Evolutionary conservation across 2,888 invertebrate species (phyloP), one percentile per base, ranked within the genome.

Genomic region (Eilema griseolum): DNA sequence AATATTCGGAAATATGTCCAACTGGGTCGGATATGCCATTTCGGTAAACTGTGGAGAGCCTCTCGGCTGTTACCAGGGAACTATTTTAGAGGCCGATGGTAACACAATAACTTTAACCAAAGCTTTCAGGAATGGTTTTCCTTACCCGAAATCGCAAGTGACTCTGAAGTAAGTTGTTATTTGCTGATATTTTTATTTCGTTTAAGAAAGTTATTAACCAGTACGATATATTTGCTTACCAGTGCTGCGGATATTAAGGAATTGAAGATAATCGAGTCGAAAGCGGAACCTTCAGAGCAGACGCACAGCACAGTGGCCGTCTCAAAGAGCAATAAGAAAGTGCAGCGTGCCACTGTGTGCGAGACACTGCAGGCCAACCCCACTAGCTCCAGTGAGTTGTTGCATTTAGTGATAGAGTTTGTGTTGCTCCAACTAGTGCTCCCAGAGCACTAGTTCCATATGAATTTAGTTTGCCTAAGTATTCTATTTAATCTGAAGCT

Each of bases 111-210:
- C 97, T 2, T 96, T 99, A 71, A 96, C 96, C 14, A 97, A 98
- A 88, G 97, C 98, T 20, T 98, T 98, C 90, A 96, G 98, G 78
- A 98, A 99, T 95, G 98, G 98, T 84, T 94, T 95, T 79, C 95
- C 95, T 0, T 95, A 94, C 77, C 94, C 94, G 0, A 94, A 95
- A 78, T 90, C 93, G 37, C 90, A 94, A 84, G 94, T 95, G n/a
- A 95, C 95, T 4, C 86, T 95, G 5, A 95, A 95, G 95, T 95
- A 86, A 87, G 92, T 84, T 66, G 26, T 24, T 57, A 16, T 1
- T 20, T 46, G 20, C n/a, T 2, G n/a, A 52, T 52, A n/a, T 52
- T n/a, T n/a, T 52, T 52, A n/a, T n/a, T 52, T 52, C n/a, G n/a
- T n/a, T n/a, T n/a, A 52, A 52, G 20, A 46, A 20, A 28, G 23